A percentile compares a stretch with the other conserved stretches of the same genome.
Evolutionary conservation across 2,888 invertebrate genomes (phyloP).

Genomic region (Pharmacophagus antenor): DNA sequence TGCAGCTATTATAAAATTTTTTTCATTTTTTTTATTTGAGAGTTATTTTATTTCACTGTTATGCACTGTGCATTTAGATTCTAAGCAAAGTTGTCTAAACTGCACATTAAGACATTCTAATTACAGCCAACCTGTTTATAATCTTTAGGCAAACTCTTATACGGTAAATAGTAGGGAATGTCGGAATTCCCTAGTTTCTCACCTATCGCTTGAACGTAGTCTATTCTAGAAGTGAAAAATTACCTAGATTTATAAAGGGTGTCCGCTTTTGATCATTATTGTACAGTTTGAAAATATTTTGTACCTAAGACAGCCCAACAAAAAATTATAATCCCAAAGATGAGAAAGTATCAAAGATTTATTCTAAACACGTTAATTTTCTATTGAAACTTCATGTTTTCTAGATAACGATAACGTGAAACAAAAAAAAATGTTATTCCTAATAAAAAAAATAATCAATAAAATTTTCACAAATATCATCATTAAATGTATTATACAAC

Average conservation of each 20-base stretch:
- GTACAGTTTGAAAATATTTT: no score
- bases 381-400: no score
- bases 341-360: no score
- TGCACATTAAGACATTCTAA: constrained; percentile 36
- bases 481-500: background rate
- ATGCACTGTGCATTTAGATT: constrained; percentile 7
- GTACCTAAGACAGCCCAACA: no score
- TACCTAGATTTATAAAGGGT: background rate
- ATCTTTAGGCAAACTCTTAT: constrained; percentile 39
- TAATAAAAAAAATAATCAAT: no score
- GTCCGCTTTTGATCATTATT: no score
- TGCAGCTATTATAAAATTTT: no score
- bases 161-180: constrained; percentile 45
- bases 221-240: constrained; percentile 25
- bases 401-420: no score
- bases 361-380: no score
- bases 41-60: background rate
- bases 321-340: no score
- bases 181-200: constrained; percentile 37
- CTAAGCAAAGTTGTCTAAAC: constrained; percentile 6
- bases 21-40: background rate
- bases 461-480: no score
- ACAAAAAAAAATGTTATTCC: no score
- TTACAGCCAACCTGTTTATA: constrained; percentile 37
- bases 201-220: constrained; percentile 32